These are phyloP conservation scores for Synergus itoensis DNA, from an alignment of 2,888 invertebrate genomes.

Conservation along the genomic window DNA sequence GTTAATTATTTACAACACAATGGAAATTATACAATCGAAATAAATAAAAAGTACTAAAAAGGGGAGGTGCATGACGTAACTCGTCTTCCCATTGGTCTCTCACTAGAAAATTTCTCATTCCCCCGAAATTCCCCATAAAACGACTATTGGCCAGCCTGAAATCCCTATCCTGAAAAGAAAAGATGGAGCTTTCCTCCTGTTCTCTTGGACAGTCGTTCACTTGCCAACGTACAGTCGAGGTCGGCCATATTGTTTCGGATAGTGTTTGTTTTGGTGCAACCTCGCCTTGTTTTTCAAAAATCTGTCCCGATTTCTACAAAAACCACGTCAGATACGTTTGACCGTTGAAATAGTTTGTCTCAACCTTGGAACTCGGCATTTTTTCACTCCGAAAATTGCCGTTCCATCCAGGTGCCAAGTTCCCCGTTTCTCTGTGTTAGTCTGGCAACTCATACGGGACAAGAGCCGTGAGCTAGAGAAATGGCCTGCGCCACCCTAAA, in stretches of 20 bases:
- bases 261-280: constrained; percentile 75
- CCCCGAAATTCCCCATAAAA: not conserved
- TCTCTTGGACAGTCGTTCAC: constrained; percentile 65
- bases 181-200: constrained; percentile 64
- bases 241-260: constrained; percentile 75
- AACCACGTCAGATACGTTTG: not conserved
- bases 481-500: constrained; percentile 99
- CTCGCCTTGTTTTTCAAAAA: constrained; percentile 54
- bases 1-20: no score
- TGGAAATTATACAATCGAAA: no score
- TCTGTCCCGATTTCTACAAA: constrained; percentile 54
- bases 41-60: no score
- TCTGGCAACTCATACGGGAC: constrained; percentile 55
- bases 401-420: constrained; percentile 9
- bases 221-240: constrained; percentile 61
- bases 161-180: constrained; percentile 48
- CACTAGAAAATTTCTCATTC: not conserved
- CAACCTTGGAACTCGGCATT: not conserved
- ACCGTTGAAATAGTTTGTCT: not conserved
- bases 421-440: constrained; percentile 54
- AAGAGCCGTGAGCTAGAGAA: constrained; percentile 58
- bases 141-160: not conserved
- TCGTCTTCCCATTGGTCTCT: not conserved
- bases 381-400: not conserved
- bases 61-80: not conserved